A percentile compares a stretch with the other conserved stretches of the same genome.
phyloP scores from a whole-genome alignment of 2,888 invertebrate species.

The Scrobipalpa atriplicella region DNA sequence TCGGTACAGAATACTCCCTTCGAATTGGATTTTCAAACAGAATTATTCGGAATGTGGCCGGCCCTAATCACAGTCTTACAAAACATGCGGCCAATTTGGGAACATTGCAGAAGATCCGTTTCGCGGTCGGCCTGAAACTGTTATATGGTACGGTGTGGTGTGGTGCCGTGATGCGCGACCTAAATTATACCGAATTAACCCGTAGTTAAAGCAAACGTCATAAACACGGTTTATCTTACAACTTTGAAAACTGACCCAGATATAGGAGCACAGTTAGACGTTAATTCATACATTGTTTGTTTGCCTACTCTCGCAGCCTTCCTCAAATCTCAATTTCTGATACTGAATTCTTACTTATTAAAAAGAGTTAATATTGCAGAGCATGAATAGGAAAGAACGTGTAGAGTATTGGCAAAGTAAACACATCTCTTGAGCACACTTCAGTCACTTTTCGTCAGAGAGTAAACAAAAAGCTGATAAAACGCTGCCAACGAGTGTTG shows the following conservation, averaged over 20 bases:
- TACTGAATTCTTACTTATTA: too few species aligned
- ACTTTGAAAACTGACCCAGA: constrained; percentile 17
- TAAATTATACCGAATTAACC: constrained; percentile 39
- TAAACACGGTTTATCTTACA: constrained; percentile 34
- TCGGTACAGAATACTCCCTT: too few species aligned
- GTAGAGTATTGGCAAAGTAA: constrained; percentile 13
- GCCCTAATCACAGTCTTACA: constrained; percentile 16
- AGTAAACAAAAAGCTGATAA: constrained; percentile 16
- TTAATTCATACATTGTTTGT: not conserved
- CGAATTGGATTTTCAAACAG: too few species aligned
- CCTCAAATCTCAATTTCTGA: too few species aligned
- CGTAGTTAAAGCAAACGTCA: constrained; percentile 31
- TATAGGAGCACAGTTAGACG: not conserved
- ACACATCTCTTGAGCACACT: constrained; percentile 12
- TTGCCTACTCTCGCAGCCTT: too few species aligned
- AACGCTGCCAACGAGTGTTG: not conserved
- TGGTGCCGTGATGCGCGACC: constrained; percentile 42
- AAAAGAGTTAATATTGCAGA: not conserved
- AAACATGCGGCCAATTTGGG: constrained; percentile 42
- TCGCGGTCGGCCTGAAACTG: constrained; percentile 34
- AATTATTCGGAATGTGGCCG: not conserved
- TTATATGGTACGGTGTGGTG: not conserved
- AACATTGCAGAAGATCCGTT: constrained; percentile 41
- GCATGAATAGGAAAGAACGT: not conserved
- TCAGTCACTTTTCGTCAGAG: not conserved